phyloP scores from a whole-genome alignment of 1,140 invertebrate species.

The Sycobia sp. region DNA sequence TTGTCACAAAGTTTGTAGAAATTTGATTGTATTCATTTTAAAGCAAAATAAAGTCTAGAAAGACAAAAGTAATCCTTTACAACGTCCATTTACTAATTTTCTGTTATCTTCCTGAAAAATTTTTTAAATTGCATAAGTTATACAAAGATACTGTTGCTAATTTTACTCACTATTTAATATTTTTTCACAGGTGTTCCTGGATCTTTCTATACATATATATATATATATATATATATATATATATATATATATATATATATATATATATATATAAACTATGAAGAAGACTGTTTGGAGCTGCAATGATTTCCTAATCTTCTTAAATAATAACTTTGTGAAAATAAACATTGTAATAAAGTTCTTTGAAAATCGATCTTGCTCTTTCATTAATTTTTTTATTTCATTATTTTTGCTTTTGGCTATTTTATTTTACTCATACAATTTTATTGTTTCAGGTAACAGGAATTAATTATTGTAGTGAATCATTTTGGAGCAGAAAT shows the following conservation, averaged over 20 bases:
- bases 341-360: too few relatives aligned
- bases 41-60: constrained; percentile 64
- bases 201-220: background rate
- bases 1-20: constrained; percentile 57
- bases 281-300: too few relatives aligned
- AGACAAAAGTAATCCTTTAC: constrained; percentile 38
- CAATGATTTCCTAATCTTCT: too few relatives aligned
- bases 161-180: too few relatives aligned
- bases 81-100: background rate
- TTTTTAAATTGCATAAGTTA: background rate
- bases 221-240: background rate
- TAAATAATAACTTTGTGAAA: too few relatives aligned
- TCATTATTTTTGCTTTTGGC: constrained; percentile 18
- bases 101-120: background rate
- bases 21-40: constrained; percentile 60
- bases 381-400: background rate
- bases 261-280: too few relatives aligned
- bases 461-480: too few relatives aligned
- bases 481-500: too few relatives aligned
- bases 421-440: too few relatives aligned
- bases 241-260: too few relatives aligned
- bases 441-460: constrained; percentile 38
- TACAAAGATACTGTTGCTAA: too few relatives aligned
- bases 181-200: too few relatives aligned
- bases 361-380: background rate